Base-by-base conservation (phyloP, 2,113 vertebrate genomes). In the Podilymbus podiceps region DNA sequence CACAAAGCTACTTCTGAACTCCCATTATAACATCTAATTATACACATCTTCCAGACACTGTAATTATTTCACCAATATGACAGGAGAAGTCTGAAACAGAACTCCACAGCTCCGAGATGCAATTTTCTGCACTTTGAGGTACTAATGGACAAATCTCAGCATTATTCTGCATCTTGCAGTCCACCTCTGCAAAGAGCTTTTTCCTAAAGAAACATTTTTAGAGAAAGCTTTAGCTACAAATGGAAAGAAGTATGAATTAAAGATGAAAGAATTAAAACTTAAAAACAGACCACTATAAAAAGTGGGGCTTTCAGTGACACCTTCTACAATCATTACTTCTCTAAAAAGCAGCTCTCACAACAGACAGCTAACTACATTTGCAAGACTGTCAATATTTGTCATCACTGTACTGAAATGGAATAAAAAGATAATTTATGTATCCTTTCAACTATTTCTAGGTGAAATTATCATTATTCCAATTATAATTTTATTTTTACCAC, bases 211-310 rank as follows among this genome's bases (percentile, higher is more conserved):
- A 95, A 75, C 18, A 81, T 21, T 84, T 95, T 95, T 80, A 91
- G 23, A 73, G 58, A 93, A 81, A 85, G 88, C 33, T 83, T 81
- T 49, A 89, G 66, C 52, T 94, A 95, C 85, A 94, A 96, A 91
- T 60, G 25, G 89, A 88, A 86, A 91, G 64, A 85, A 85, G 20
- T 18, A 64, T 83, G 60, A 93, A 94, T 94, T 94, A 85, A 96
- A 95, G 84, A 94, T 64, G 47, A 88, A 47, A 94, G 71, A 33
- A 84, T 81, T 60, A 84, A 88, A 90, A 95, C 35, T 77, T 76
- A 55, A 85, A 95, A 93, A 58, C 60, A 88, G 91, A 87, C 50
- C 18, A 73, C 77, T 72, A 73, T 42, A 82, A 68, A 95, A 95
- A 93, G 15, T 8, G 18, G 23, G 18, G 47, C 27, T 89, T 92